Evolutionary conservation across 2,113 vertebrate genomes (phyloP).

Genomic region (Prolemur simus): DNA sequence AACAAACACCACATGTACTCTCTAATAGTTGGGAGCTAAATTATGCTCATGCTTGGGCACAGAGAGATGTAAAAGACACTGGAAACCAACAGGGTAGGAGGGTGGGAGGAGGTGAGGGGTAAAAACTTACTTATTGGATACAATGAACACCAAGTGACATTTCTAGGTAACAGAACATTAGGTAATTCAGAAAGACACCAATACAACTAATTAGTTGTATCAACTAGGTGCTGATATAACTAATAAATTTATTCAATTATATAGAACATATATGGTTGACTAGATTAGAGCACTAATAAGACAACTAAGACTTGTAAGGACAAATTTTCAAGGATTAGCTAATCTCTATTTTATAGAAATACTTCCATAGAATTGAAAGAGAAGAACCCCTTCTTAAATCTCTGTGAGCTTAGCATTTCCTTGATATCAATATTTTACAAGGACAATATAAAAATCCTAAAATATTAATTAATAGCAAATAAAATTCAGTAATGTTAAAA

Average conservation of each 20-base stretch:
- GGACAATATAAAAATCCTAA: background rate
- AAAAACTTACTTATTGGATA: no score
- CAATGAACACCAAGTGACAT: background rate
- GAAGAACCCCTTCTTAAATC: background rate
- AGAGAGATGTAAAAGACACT: no score
- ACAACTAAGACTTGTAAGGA: background rate
- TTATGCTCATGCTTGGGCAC: no score
- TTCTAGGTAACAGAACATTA: background rate
- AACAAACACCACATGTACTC: no score
- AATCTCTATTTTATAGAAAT: background rate
- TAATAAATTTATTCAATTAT: background rate
- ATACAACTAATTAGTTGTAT: background rate
- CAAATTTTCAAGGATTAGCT: background rate
- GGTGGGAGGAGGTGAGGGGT: no score
- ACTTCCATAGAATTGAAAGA: background rate
- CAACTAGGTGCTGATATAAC: background rate
- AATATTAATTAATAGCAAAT: background rate
- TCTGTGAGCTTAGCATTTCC: background rate
- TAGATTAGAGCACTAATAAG: background rate
- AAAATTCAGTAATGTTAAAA: background rate
- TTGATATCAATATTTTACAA: background rate
- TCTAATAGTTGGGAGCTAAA: no score
- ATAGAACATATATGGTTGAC: background rate
- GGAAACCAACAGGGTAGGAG: no score
- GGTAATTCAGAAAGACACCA: background rate